These are phyloP conservation scores for Ptyas mucosa DNA, from an alignment of 2,113 vertebrate genomes.

Conservation along the genomic window DNA sequence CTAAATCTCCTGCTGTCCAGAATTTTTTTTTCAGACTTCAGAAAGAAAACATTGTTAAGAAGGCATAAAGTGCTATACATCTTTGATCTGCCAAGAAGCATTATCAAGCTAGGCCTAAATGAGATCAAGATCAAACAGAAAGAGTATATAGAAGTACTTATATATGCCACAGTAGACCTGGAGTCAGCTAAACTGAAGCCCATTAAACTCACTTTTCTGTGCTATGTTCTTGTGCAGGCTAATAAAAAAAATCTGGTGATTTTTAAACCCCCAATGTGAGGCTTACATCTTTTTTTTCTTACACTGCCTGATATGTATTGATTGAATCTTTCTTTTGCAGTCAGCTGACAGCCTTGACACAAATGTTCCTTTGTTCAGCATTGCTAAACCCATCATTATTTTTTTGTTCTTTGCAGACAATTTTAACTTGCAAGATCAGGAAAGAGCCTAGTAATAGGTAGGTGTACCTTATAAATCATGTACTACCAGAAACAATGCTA, in stretches of 20 bases:
- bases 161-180: not conserved
- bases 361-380: not conserved
- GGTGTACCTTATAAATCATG: not conserved
- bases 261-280: not conserved
- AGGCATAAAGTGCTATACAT: not conserved
- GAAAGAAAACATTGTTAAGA: slow-evolving; percentile 21
- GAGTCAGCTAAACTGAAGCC: not conserved
- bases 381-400: not conserved
- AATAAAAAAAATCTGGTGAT: not conserved
- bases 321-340: not conserved
- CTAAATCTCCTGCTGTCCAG: not conserved
- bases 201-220: not conserved
- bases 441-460: not conserved
- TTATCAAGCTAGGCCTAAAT: not conserved
- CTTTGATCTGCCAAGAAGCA: slow-evolving; percentile 13
- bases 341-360: not conserved
- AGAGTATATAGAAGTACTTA: not conserved
- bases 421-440: not conserved
- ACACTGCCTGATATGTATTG: not conserved
- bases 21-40: not conserved
- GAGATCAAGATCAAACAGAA: not conserved
- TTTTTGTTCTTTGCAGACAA: not conserved
- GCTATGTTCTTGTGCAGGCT: not conserved
- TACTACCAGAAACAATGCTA: not conserved
- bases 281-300: not conserved